Evolutionary conservation across 2,113 vertebrate species (phyloP), one percentile per base, ranked within the genome.

Genomic region (Nyctibius bracteatus): DNA sequence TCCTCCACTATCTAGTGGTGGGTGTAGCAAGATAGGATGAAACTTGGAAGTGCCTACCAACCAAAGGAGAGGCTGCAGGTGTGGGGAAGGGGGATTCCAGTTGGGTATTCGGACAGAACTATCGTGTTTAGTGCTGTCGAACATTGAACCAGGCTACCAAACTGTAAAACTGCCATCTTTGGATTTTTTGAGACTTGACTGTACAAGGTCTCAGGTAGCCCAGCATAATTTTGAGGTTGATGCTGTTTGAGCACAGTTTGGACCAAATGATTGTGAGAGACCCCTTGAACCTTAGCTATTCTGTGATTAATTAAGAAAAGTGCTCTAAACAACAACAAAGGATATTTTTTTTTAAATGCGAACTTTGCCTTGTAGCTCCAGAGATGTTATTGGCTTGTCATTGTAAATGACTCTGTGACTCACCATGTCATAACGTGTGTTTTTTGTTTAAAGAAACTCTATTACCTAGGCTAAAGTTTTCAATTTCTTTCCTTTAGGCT

Each of bases 401-500:
- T 14, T 62, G 49, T 41, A 19, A 77, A 41, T 61, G 44, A 39
- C 25, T n/a, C 7, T 62, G 54, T 49, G 19, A 77, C 33, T 91
- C n/a, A 24, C 11, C 8, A 1, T 67, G 14, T 68, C 4, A 0
- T 44, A 72, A 44, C 0, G 0, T 27, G 2, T 30, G 12, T 2
- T 4, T 83, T 82, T 41, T 58, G 13, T 79, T 92, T 67, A 47
- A 68, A 66, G 35, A 75, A 62, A 37, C 75, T 85, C 9, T 15
- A 21, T 39, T 37, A 4, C 44, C 14, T 20, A 35, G 31, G 47
- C 78, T 84, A 22, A 44, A 47, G 47, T 30, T 85, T 44, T 75
- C 44, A 12, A 25, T 80, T 88, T 57, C 52, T 89, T 37, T 51
- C 88, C 66, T 70, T 73, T 81, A 99, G 98, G 98, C 98, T 96